Conservation (phyloP, 1,140 invertebrate species). For the Achatina immaculata region DNA sequence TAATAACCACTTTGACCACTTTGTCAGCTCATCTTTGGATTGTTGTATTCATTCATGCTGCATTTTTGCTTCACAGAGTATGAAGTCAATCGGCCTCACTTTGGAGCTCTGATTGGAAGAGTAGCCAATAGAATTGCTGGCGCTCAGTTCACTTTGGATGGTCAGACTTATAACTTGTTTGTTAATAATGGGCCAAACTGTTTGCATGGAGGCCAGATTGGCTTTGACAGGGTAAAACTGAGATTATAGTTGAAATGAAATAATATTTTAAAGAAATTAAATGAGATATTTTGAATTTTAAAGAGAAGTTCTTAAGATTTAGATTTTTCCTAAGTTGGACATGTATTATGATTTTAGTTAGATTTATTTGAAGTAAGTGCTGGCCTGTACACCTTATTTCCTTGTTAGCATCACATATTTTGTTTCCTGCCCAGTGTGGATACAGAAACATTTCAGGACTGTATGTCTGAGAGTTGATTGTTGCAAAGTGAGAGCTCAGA, state of each 20-base stretch:
- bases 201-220: conserved; percentile 88
- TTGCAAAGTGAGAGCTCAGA: too few species aligned
- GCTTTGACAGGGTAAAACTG: conserved; percentile 84
- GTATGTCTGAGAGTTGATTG: too few species aligned
- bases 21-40: too few species aligned
- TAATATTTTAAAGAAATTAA: neutral
- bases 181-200: conserved; percentile 82
- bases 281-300: neutral
- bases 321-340: neutral
- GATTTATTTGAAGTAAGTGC: neutral
- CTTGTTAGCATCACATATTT: too few species aligned
- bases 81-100: conserved; percentile 74
- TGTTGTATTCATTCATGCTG: too few species aligned
- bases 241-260: neutral
- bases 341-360: neutral
- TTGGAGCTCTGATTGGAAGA: conserved; percentile 89
- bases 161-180: conserved; percentile 78
- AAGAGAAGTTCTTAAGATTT: neutral
- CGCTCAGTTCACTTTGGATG: conserved; percentile 80
- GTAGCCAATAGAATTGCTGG: conserved; percentile 86
- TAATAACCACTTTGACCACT: too few species aligned
- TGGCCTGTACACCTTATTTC: too few species aligned
- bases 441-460: too few species aligned
- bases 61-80: too few species aligned
- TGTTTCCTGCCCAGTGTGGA: too few species aligned